Percentiles rank a stretch among this genome's conserved stretches.
phyloP scores from a whole-genome alignment of 2,888 invertebrate genomes.

The Bombyx huttoni region DNA sequence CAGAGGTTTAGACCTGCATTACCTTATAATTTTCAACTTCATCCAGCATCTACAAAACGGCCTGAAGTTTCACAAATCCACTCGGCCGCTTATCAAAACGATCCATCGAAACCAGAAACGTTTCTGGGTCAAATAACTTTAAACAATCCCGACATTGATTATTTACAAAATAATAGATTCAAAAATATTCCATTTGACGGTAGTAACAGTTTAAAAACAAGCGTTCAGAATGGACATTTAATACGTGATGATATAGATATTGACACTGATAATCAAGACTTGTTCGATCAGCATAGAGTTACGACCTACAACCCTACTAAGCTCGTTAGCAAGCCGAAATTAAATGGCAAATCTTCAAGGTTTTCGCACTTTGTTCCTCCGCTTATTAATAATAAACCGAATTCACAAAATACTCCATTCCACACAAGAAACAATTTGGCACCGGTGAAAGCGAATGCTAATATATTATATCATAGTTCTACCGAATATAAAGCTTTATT shows the following conservation, averaged over 20 bases:
- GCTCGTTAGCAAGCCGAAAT: conserved; percentile 45
- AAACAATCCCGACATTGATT: conserved; percentile 72
- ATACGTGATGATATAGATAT: conserved; percentile 49
- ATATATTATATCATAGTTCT: conserved; percentile 27
- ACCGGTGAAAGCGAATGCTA: conserved; percentile 24
- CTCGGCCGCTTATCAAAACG: conserved; percentile 69
- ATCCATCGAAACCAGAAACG: conserved; percentile 74
- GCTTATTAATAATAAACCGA: conserved; percentile 23
- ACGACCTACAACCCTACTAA: conserved; percentile 63
- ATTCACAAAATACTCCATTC: conserved; percentile 20
- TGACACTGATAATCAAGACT: conserved; percentile 53
- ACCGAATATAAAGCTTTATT: conserved; percentile 64
- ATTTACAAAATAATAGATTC: conserved; percentile 54
- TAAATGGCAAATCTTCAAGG: conserved; percentile 40
- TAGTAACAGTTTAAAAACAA: conserved; percentile 56
- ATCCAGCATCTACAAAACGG: conserved; percentile 64
- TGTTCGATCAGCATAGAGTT: conserved; percentile 56
- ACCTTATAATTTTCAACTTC: conserved; percentile 59
- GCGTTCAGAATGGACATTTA: conserved; percentile 54
- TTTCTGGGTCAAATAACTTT: conserved; percentile 76
- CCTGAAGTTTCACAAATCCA: conserved; percentile 73
- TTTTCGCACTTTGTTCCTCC: conserved; percentile 36
- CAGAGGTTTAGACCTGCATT: conserved; percentile 53
- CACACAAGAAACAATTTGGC: conserved; percentile 27
- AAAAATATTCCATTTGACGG: conserved; percentile 61